Evolutionary conservation across 2,888 invertebrate genomes (phyloP), one percentile per base, ranked within the genome.

Genomic region (Scaptomyza polygonia): DNA sequence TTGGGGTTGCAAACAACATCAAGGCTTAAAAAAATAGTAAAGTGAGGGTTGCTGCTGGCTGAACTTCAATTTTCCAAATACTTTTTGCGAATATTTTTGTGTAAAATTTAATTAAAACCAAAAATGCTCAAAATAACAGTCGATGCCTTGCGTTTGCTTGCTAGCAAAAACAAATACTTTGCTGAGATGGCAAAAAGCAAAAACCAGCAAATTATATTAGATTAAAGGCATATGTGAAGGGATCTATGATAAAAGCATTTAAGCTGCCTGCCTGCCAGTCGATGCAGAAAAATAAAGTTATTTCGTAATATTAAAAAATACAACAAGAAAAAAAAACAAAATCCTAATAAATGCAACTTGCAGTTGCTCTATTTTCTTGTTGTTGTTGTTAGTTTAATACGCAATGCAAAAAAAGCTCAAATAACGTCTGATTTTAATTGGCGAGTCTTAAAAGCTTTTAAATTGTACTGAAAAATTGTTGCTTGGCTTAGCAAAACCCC

Each of bases 41-140:
- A 36, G 56, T 8, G 5, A 72, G 36, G 72, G 48, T 45, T 40
- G 44, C 16, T 71, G 43, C 30, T 18, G 18, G 34, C 3, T 14
- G 51, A 18, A 8, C 77, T 72, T 88, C 84, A 61, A 86, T 86
- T 70, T 83, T 57, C 64, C 64, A 58, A 75, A 81, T 81, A 81
- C 78, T 81, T 81, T 81, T 39, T 71, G 63, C 51, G 68, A 81
- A 86, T 86, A 86, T 86, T 80, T 88, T 67, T 66, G 65, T 67
- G n/a, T n/a, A n/a, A 85, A 69, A 86, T 84, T 88, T 86, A 86
- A 83, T 88, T 86, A 88, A 84, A 83, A 84, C 71, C 58, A 61
- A 63, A 86, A 86, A 88, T 86, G 63, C 76, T 63, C 65, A 51
- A 62, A 62, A 88, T 79, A 85, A 82, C 80, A 86, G 65, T 57